Evolutionary conservation across 2,113 vertebrate species (phyloP), one percentile per base, ranked within the genome.

Genomic region (Xerus inauris): DNA sequence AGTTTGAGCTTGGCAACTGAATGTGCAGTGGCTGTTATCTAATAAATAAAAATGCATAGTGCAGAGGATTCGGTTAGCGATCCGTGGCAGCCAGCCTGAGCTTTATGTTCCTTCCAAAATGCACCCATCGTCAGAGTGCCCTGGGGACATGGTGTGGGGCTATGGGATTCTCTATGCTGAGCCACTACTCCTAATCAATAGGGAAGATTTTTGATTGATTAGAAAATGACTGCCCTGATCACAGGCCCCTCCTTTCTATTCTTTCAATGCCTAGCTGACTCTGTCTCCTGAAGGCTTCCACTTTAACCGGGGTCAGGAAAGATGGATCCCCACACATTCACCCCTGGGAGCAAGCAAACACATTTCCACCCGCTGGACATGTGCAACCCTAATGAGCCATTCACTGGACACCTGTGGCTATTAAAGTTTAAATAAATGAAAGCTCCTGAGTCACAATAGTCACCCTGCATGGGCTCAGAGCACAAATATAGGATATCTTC

Each of bases 151-250:
- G 14, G 13, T 24, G 17, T 71, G 28, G 77, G 51, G 24, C 40
- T 24, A 8, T 40, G 6, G 24, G 38, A 75, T 35, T 11, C 11
- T 62, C 65, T 5, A 11, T 35, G 17, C 26, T 1, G 26, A 20
- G 65, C 3, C 10, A 14, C 3, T 13, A 2, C 6, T 22, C 26
- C 26, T 57, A 16, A 1, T 9, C 11, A 4, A 40, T 32, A 20
- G 2, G 22, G 26, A 9, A 26, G 3, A 71, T 30, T 80, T 51
- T 45, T 57, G 12, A 5, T 86, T 2, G 17, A 64, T 7, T 2
- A 8, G 16, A 49, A 32, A 24, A 24, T 38, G 49, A 17, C 51
- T 8, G 5, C 59, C 12, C 7, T 0, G 42, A 65, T 0, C 7
- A 9, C 3, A 13, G 35, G 13, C 22, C 69, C 26, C 26, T 32